Percentiles rank a stretch among this genome's conserved stretches.
These are phyloP conservation scores for Danaus chrysippus DNA, from an alignment of 2,888 invertebrate species.

Conservation along the genomic window DNA sequence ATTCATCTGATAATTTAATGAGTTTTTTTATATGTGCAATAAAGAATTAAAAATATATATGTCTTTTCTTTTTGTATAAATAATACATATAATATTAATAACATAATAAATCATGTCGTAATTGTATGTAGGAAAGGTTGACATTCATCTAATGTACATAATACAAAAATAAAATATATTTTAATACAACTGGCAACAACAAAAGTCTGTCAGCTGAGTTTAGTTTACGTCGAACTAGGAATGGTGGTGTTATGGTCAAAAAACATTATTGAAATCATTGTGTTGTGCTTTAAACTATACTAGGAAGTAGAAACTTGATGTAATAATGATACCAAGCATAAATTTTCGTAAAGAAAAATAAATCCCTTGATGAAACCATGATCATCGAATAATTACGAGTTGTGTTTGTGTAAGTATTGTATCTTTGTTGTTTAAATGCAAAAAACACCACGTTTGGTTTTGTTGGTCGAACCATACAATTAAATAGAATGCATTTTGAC, in stretches of 20 bases:
- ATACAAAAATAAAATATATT: neutral
- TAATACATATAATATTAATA: too few species aligned
- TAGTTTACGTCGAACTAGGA: constrained; percentile 45
- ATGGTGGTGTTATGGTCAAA: constrained; percentile 68
- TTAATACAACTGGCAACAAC: constrained; percentile 27
- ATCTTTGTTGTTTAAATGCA: constrained; percentile 72
- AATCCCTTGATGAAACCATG: constrained; percentile 16
- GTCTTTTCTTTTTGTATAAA: too few species aligned
- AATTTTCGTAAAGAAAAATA: constrained; percentile 12
- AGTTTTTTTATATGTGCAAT: too few species aligned
- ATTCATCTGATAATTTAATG: too few species aligned
- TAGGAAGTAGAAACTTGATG: constrained; percentile 8
- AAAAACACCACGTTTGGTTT: constrained; percentile 53
- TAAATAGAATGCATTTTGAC: constrained; percentile 7
- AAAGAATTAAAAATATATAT: too few species aligned
- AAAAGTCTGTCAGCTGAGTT: constrained; percentile 41
- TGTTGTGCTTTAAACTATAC: constrained; percentile 37
- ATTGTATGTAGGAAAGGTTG: too few species aligned
- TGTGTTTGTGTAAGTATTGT: constrained; percentile 53
- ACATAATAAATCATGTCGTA: too few species aligned
- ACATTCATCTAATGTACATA: neutral
- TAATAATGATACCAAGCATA: constrained; percentile 15
- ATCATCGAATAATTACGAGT: constrained; percentile 17
- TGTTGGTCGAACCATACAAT: constrained; percentile 36
- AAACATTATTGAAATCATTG: constrained; percentile 35